Conservation (phyloP, 2,113 vertebrate species). For the Bostrychus sinensis region DNA sequence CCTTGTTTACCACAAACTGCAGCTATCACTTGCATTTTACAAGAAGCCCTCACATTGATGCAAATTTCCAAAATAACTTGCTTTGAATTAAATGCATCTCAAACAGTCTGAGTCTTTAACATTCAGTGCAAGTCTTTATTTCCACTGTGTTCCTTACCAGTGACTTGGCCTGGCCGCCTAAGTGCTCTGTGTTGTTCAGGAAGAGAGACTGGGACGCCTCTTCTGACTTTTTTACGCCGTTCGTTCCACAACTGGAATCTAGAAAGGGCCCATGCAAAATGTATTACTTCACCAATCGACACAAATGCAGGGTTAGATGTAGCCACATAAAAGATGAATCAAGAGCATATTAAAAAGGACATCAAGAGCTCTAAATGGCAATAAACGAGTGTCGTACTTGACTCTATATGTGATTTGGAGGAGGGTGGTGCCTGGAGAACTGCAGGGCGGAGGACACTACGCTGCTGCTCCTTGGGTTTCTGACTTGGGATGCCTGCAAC, state of each 20-base stretch:
- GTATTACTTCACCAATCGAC: neutral
- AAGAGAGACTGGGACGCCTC: conserved; percentile 78
- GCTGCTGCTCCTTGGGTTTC: conserved; percentile 96
- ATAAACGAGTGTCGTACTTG: conserved; percentile 78
- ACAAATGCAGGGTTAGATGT: neutral
- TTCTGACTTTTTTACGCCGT: conserved; percentile 87
- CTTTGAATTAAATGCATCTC: neutral
- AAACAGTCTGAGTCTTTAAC: neutral
- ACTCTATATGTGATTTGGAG: conserved; percentile 86
- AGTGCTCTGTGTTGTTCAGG: conserved; percentile 77
- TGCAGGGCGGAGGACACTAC: conserved; percentile 94
- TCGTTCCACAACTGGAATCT: conserved; percentile 92
- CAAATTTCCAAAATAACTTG: neutral
- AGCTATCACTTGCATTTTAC: too few relatives aligned
- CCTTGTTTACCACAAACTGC: too few relatives aligned
- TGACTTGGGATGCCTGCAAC: conserved; percentile 93
- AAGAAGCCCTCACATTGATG: too few relatives aligned
- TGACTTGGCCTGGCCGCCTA: conserved; percentile 60
- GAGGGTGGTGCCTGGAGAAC: conserved; percentile 91
- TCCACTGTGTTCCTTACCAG: conserved; percentile 55
- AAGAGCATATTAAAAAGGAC: neutral
- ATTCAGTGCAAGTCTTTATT: neutral
- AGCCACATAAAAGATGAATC: neutral
- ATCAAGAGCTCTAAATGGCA: neutral
- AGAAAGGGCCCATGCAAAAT: neutral